phyloP scores from a whole-genome alignment of 2,888 invertebrate genomes.

The Hipparchia semele region DNA sequence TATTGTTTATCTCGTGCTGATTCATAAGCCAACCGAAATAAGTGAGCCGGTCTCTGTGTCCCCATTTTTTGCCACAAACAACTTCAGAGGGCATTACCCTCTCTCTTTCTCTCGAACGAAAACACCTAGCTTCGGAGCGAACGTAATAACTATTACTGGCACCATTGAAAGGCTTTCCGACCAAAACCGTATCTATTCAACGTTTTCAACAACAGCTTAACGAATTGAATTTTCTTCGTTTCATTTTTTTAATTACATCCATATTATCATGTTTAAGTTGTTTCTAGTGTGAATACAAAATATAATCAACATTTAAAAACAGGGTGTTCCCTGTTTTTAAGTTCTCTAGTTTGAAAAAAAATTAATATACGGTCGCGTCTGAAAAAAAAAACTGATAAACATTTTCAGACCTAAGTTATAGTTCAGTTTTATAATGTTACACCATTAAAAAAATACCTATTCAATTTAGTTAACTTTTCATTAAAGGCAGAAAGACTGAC shows the following conservation, averaged over 20 bases:
- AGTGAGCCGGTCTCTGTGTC: slow-evolving; percentile 76
- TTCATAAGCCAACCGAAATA: slow-evolving; percentile 77
- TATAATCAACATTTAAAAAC: no score
- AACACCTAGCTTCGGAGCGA: slow-evolving; percentile 69
- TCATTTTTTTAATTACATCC: neutral
- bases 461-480: no score
- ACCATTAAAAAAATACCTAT: no score
- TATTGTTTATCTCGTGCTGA: slow-evolving; percentile 78
- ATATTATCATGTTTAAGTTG: neutral
- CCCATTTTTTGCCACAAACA: slow-evolving; percentile 82
- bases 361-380: no score
- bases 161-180: slow-evolving; percentile 29
- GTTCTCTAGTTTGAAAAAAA: no score
- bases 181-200: slow-evolving; percentile 23
- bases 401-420: no score
- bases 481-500: no score
- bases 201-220: slow-evolving; percentile 8
- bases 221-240: neutral
- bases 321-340: no score
- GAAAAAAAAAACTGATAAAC: no score
- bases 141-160: slow-evolving; percentile 56
- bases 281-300: no score
- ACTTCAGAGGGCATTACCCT: slow-evolving; percentile 80
- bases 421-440: no score
- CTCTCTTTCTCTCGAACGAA: slow-evolving; percentile 66